Base-by-base conservation (phyloP, 2,113 vertebrate species). In the Coptodon bakossiorum region DNA sequence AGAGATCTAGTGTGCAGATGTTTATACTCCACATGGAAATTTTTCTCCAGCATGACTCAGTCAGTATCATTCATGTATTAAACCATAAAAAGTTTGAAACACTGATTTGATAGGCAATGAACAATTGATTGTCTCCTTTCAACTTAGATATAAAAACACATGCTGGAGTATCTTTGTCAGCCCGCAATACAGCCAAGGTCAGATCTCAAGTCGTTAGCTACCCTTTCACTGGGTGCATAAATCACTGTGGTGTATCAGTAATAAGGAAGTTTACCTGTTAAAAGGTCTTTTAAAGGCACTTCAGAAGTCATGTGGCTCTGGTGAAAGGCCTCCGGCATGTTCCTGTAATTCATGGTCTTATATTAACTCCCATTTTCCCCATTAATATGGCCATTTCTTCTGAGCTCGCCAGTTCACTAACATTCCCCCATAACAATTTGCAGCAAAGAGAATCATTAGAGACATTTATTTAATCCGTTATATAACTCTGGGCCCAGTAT, bases 221-320 rank as follows among this genome's bases (percentile, higher is more conserved):
- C 80, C 82, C 85, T 92, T 92, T 94, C 83, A 83, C 87, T 83
- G n/a, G 38, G 34, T 22, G 80, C 90, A 95, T 94, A 95, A 95
- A 94, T 95, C 91, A 94, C 54, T 29, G 73, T 71, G 82, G 91
- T 93, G 83, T 93, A 88, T 94, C 57, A 92, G 92, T 94, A 95
- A 96, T 96, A 94, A 96, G 95, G 95, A 96, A 95, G 95, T 94
- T 89, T 91, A 94, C 89, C 76, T 88, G 93, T 90, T 92, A 94
- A 94, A 91, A 94, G 93, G 87, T 88, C 89, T 90, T 92, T 92
- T 90, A 94, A 92, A 89, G 89, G 84, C 89, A 86, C 88, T 93
- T 91, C 76, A 93, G 76, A 90, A 95, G 93, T 95, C 94, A 94
- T 93, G 95, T 87, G 95, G 92, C 85, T 66, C 3, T 43, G 43